A percentile compares a stretch with the other conserved stretches of the same genome.
These are phyloP conservation scores for Bolinopsis microptera DNA, from an alignment of 37 sponge, comb jelly and placozoan genomes.

Conservation along the genomic window DNA sequence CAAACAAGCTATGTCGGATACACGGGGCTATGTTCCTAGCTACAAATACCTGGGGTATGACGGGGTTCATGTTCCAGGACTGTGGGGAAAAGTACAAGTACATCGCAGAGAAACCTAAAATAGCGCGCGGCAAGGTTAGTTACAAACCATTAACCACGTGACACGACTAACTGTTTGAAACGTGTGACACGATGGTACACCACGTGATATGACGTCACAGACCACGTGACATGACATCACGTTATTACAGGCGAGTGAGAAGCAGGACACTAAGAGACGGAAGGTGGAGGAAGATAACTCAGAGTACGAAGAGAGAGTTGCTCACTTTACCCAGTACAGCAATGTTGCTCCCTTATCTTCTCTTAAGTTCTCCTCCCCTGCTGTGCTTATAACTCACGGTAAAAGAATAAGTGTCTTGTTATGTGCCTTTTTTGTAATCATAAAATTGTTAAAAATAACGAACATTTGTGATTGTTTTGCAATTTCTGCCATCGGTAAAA, in stretches of 20 bases:
- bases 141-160: too few species aligned
- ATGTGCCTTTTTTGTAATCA: too few species aligned
- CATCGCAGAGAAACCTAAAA: constrained; percentile 52
- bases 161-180: too few species aligned
- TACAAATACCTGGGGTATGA: constrained; percentile 91
- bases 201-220: too few species aligned
- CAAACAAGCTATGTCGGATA: constrained; percentile 77
- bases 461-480: too few species aligned
- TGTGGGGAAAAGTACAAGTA: constrained; percentile 18
- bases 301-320: constrained; percentile 19
- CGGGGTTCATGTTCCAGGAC: constrained; percentile 91
- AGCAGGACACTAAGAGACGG: constrained; percentile 47
- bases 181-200: too few species aligned
- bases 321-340: background rate
- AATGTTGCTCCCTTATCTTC: background rate
- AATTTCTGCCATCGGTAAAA: too few species aligned
- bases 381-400: constrained; percentile 31
- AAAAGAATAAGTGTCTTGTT: background rate
- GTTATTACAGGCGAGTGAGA: background rate
- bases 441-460: too few species aligned
- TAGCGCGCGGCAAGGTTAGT: background rate
- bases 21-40: constrained; percentile 80
- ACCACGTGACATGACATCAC: background rate
- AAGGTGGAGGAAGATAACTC: constrained; percentile 24
- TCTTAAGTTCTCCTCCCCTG: background rate